Evolutionary conservation across 2,888 invertebrate genomes (phyloP).

Genomic region (Netelia melanura): DNA sequence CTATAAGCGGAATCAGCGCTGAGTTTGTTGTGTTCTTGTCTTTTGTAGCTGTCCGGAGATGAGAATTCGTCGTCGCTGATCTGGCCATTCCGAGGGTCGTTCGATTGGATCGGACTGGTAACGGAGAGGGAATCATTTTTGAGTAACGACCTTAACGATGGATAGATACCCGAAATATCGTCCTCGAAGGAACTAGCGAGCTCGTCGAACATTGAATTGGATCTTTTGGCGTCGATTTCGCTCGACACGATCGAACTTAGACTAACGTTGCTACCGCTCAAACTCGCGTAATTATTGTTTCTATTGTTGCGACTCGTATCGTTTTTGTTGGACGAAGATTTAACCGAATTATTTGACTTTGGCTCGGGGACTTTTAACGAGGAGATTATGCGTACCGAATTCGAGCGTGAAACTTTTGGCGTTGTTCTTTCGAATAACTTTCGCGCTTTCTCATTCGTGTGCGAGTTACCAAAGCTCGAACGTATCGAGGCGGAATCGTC

Average conservation of each 20-base stretch:
- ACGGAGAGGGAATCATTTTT: conserved; percentile 83
- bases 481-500: conserved; percentile 57
- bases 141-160: conserved; percentile 84
- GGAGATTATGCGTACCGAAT: conserved; percentile 76
- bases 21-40: conserved; percentile 81
- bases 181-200: conserved; percentile 90
- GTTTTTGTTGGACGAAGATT: conserved; percentile 20
- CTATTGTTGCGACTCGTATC: conserved; percentile 66
- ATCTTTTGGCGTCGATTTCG: conserved; percentile 79
- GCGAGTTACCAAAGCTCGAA: conserved; percentile 33
- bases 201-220: conserved; percentile 86
- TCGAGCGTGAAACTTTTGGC: conserved; percentile 74
- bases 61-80: conserved; percentile 80
- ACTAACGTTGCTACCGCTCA: conserved; percentile 79
- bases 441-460: conserved; percentile 65
- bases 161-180: conserved; percentile 85
- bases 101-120: conserved; percentile 78
- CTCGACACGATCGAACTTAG: conserved; percentile 79
- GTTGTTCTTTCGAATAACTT: conserved; percentile 73
- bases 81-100: conserved; percentile 71
- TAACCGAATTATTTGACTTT: conserved; percentile 59
- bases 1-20: conserved; percentile 93
- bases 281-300: conserved; percentile 70
- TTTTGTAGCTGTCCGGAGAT: conserved; percentile 81
- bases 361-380: conserved; percentile 76